Evolutionary conservation across 2,888 invertebrate genomes (phyloP).

Genomic region (Nomada hirtipes): DNA sequence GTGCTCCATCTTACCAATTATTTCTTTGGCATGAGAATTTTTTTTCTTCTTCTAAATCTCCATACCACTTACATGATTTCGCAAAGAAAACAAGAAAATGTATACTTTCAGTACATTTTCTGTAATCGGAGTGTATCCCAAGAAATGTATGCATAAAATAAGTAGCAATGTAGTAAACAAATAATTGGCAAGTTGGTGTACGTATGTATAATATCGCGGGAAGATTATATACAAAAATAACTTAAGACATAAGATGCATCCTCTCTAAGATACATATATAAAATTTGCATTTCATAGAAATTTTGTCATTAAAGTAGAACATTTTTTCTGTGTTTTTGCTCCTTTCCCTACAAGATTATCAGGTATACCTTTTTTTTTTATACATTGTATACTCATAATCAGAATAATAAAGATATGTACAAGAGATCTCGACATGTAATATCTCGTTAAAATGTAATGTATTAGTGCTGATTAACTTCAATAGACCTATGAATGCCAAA

Average conservation of each 20-base stretch:
- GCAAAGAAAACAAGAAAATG: background rate
- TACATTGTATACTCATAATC: constrained; percentile 44
- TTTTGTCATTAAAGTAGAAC: constrained; percentile 65
- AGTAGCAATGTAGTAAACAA: constrained; percentile 18
- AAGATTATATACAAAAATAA: constrained; percentile 71
- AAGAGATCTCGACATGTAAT: constrained; percentile 59
- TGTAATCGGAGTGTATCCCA: background rate
- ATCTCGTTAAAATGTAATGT: constrained; percentile 63
- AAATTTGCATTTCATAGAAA: constrained; percentile 66
- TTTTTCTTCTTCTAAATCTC: background rate
- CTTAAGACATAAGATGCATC: constrained; percentile 58
- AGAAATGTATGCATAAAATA: constrained; percentile 3
- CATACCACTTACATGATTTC: background rate
- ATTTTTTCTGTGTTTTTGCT: constrained; percentile 47
- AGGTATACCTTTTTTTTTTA: constrained; percentile 35
- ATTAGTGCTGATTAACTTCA: constrained; percentile 65
- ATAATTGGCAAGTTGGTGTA: constrained; percentile 63
- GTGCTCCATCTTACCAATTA: constrained; percentile 63
- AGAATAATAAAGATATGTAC: constrained; percentile 64
- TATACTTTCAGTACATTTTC: background rate
- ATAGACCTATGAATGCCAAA: constrained; percentile 65
- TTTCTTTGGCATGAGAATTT: constrained; percentile 26
- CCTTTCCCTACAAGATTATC: constrained; percentile 51
- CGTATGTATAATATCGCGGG: constrained; percentile 47
- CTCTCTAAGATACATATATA: constrained; percentile 50